Percentiles rank a stretch among this genome's conserved stretches.
These are phyloP conservation scores for Drosophila parabipectinata DNA, from an alignment of 1,140 invertebrate genomes.

Conservation along the genomic window DNA sequence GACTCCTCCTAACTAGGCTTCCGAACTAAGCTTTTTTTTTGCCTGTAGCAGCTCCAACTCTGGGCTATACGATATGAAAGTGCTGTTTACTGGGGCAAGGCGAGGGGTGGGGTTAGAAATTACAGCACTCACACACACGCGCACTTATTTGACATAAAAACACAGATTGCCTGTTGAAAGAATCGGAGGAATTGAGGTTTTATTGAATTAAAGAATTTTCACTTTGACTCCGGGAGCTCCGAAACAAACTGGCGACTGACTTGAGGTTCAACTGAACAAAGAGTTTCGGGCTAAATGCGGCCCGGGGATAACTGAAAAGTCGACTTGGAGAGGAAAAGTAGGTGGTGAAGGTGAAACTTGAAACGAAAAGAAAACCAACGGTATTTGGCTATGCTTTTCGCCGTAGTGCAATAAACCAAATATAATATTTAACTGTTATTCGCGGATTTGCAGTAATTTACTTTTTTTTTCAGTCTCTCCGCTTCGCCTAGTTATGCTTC, in stretches of 20 bases:
- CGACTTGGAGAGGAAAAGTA: constrained; percentile 16
- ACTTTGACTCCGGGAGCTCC: constrained; percentile 9
- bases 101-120: constrained; percentile 5
- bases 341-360: constrained; percentile 1
- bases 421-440: constrained; percentile 69
- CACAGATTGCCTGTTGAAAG: constrained; percentile 54
- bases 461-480: constrained; percentile 40
- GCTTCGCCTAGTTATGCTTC: constrained; percentile 71
- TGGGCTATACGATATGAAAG: constrained; percentile 20
- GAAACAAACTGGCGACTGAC: not conserved
- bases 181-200: constrained; percentile 29
- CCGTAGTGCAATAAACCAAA: constrained; percentile 47
- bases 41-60: constrained; percentile 7
- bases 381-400: constrained; percentile 17
- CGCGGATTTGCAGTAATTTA: constrained; percentile 73
- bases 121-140: constrained; percentile 43
- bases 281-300: constrained; percentile 28
- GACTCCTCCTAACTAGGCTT: constrained; percentile 14
- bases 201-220: constrained; percentile 40
- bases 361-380: constrained; percentile 45
- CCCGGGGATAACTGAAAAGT: constrained; percentile 53
- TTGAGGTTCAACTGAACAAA: constrained; percentile 8
- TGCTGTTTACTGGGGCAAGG: constrained; percentile 1
- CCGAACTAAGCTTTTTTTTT: not conserved
- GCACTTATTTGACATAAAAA: constrained; percentile 48